Evolutionary conservation across 2,888 invertebrate species (phyloP), one percentile per base, ranked within the genome.

Genomic region (Drosophila lutescens): DNA sequence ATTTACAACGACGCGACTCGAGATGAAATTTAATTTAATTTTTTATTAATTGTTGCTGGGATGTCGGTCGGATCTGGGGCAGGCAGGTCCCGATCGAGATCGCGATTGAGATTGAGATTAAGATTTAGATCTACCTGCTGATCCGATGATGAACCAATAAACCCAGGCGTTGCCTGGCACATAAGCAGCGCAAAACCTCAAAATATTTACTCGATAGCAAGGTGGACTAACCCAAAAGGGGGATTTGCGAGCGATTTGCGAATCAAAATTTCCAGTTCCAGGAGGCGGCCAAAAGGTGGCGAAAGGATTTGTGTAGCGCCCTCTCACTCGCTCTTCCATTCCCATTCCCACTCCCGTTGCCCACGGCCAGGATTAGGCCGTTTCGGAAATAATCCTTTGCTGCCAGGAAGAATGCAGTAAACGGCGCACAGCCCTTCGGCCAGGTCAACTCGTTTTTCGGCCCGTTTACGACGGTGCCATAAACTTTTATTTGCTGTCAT

Each of bases 311-410:
- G 72, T 89, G 72, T 23, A 53, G 46, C 47, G 40, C 58, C 43
- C n/a, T 43, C 49, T 26, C 38, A 15, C 15, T 46, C n/a, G n/a
- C 47, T 15, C 30, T 7, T 12, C 10, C 20, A 2, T 20, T 15
- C 1, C 15, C 15, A 3, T 32, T 12, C 15, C 10, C 20, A 2
- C 43, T 15, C 1, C 15, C 15, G 3, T 32, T 12, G 26, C 15
- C 0, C 46, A 62, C 38, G 15, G 67, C 58, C 46, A 41, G 79
- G 78, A 79, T 80, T 76, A 62, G 62, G 32, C 54, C 46, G 51
- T 61, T 76, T 88, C 89, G 81, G 77, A 79, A 80, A 86, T 89
- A 90, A 90, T 89, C 90, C 90, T 90, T 90, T 90, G 77, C 80
- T 79, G 82, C 73, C 84, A 83, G 89, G 81, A 89, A 89, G 83